Evolutionary conservation across 2,888 invertebrate species (phyloP), one percentile per base, ranked within the genome.

Genomic region (Rhagonycha fulva): DNA sequence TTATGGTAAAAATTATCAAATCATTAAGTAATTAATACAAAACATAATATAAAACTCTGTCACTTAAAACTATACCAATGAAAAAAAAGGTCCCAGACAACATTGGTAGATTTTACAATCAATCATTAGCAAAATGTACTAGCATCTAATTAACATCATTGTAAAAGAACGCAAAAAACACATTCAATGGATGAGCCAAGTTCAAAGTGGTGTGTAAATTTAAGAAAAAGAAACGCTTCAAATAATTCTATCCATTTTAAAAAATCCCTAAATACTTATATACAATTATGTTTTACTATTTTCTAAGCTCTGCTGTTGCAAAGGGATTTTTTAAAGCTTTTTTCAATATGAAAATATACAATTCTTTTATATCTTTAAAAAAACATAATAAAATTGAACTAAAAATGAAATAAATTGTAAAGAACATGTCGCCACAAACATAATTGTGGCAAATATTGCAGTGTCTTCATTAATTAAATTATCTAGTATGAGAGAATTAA

Each of bases 1-100:
- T 47, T 73, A 75, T 79, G 80, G 80, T 80, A 80, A 66, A 4
- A 66, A 80, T 78, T 76, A 79, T 78, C 73, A 76, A 75, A 71
- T 69, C 28, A 68, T 75, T 69, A 14, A 75, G 62, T 75, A 75
- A 62, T 61, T 70, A 75, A 67, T 71, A 68, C 61, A 70, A 73
- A 73, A 76, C 76, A 70, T 76, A 14, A 63, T 76, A 76, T 76
- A 76, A 73, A 76, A 61, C 70, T 76, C 73, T 73, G 76, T 70
- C 26, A 73, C 72, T 76, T 76, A 76, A 70, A 61, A 76, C 73
- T 76, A 76, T 24, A 76, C 70, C 67, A 76, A 76, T 73, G 70
- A 67, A 72, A 77, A 62, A 71, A 74, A 24, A 63, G 14, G 62
- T 62, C 28, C 28, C 14, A 60, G 23, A 62, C 30, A 63, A 14